These are phyloP conservation scores for Globodera ellingtonae DNA, from an alignment of 1,140 invertebrate genomes.

Conservation along the genomic window DNA sequence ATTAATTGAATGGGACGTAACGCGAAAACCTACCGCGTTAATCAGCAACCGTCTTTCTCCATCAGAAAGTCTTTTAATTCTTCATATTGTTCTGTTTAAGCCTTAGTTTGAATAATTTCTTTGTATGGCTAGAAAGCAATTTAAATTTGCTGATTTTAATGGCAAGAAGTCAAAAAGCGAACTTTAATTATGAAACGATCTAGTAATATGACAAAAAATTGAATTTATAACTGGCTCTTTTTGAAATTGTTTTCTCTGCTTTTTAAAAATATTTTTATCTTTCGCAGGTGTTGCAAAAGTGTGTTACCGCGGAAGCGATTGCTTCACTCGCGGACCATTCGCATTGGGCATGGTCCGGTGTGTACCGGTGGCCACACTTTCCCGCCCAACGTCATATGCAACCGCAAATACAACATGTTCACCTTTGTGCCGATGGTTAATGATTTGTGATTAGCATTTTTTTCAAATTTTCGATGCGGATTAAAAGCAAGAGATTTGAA, in stretches of 20 bases:
- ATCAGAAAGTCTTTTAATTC: conserved; percentile 27
- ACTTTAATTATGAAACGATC: no score
- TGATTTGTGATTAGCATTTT: neutral
- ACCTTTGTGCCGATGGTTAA: conserved; percentile 93
- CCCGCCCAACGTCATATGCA: conserved; percentile 92
- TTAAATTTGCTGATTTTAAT: no score
- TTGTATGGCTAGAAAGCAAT: no score
- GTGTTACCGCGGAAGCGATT: conserved; percentile 44
- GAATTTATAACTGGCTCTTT: no score
- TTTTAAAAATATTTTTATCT: neutral
- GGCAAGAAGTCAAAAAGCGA: no score
- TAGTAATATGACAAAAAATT: no score
- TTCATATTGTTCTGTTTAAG: neutral
- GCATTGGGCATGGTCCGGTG: conserved; percentile 67
- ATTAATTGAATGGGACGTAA: conserved; percentile 13
- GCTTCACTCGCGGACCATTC: conserved; percentile 68
- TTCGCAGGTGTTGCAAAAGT: conserved; percentile 54
- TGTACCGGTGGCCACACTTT: conserved; percentile 72
- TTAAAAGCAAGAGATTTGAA: no score
- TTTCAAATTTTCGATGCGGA: no score
- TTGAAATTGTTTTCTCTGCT: no score
- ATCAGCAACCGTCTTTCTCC: conserved; percentile 31
- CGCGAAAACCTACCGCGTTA: conserved; percentile 29
- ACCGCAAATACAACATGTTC: conserved; percentile 98
- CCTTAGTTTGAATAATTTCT: no score